A percentile compares a stretch with the other conserved stretches of the same genome.
These are phyloP conservation scores for Pleuronectes platessa DNA, from an alignment of 2,113 vertebrate species.

Conservation along the genomic window DNA sequence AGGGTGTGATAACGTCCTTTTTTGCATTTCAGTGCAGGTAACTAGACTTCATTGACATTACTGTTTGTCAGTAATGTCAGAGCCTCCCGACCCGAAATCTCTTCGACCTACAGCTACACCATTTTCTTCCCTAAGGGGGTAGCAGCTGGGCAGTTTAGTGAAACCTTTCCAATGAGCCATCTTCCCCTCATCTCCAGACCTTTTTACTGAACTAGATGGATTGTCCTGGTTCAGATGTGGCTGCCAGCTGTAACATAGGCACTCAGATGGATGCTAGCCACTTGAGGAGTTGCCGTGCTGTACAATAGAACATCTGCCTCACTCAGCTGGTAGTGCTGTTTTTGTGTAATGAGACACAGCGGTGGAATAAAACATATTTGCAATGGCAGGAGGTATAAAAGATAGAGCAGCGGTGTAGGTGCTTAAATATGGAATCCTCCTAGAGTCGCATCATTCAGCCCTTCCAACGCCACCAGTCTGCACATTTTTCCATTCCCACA, in stretches of 20 bases:
- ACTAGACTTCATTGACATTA: constrained; percentile 2
- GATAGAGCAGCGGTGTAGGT: constrained; percentile 37
- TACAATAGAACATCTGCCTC: constrained; percentile 78
- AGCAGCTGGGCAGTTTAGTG: constrained; percentile 19
- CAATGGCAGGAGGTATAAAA: constrained; percentile 41
- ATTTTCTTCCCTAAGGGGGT: constrained; percentile 8
- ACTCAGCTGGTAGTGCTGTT: constrained; percentile 72
- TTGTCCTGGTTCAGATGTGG: constrained; percentile 63
- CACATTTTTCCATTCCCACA: constrained; percentile 19
- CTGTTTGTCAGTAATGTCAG: constrained; percentile 18
- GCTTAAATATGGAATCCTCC: constrained; percentile 44
- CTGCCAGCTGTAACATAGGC: constrained; percentile 67
- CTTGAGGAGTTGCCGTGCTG: constrained; percentile 68
- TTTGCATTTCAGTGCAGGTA: constrained; percentile 31
- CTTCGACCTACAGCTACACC: constrained; percentile 10
- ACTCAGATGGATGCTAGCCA: constrained; percentile 71
- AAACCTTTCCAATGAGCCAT: constrained; percentile 21
- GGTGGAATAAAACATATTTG: constrained; percentile 64
- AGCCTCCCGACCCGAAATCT: constrained; percentile 22
- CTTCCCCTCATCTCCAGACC: constrained; percentile 34
- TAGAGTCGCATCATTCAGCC: constrained; percentile 24
- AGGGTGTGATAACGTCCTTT: background rate
- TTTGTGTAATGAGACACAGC: constrained; percentile 71
- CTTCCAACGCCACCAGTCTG: background rate
- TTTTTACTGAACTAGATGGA: constrained; percentile 69